Percentiles rank a stretch among this genome's conserved stretches.
Conservation (phyloP, 2,888 invertebrate species). For the Stegana nigrithorax region DNA sequence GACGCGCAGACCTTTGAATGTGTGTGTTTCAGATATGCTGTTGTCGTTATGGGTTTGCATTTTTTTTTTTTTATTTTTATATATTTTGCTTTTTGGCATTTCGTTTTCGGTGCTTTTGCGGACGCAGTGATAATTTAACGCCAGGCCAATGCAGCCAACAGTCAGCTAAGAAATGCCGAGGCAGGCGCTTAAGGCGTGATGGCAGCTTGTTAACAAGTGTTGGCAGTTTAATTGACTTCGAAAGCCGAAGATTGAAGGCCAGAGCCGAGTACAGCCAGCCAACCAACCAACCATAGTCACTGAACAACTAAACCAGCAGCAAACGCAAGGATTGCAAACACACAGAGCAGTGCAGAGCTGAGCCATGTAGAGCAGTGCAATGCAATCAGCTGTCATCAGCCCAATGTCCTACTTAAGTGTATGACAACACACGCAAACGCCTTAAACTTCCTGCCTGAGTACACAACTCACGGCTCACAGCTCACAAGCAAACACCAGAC, state of each 20-base stretch:
- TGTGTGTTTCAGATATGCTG: no score
- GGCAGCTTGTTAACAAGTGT: conserved; percentile 65
- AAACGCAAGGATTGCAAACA: conserved; percentile 23
- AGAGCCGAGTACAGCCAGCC: conserved; percentile 17
- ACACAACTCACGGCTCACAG: no score
- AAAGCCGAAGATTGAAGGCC: conserved; percentile 10
- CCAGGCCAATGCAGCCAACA: conserved; percentile 11
- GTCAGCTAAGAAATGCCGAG: conserved; percentile 4
- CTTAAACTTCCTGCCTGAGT: conserved; percentile 35
- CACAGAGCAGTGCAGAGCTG: no score
- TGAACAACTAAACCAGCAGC: neutral
- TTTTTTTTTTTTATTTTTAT: conserved; percentile 32
- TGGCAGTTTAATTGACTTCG: conserved; percentile 64
- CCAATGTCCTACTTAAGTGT: conserved; percentile 46
- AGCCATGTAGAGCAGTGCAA: no score
- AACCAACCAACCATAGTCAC: neutral
- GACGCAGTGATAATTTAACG: conserved; percentile 21
- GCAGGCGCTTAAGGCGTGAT: conserved; percentile 59
- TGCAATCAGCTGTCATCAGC: conserved; percentile 49
- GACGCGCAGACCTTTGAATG: no score
- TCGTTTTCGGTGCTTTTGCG: conserved; percentile 28
- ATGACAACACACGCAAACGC: neutral
- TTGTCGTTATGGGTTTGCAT: conserved; percentile 36
- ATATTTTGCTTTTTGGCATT: conserved; percentile 37
- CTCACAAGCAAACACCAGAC: no score